Evolutionary conservation across 1,140 invertebrate genomes (phyloP).

Genomic region (Listronotus bonariensis): DNA sequence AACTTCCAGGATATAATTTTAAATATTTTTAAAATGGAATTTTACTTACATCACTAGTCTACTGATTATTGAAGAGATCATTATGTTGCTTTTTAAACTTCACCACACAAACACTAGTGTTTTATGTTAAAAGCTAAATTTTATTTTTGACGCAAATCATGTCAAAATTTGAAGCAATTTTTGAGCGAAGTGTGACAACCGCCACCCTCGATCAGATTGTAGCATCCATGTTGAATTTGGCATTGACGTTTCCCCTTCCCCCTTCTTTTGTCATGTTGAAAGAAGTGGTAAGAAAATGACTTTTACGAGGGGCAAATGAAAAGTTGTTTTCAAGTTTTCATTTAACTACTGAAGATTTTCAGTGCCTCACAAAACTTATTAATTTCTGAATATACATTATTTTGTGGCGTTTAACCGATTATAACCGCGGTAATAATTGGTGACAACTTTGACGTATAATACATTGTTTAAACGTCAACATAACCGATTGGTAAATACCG

Average conservation of each 20-base stretch:
- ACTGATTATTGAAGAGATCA: slow-evolving; percentile 43
- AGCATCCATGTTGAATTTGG: slow-evolving; percentile 10
- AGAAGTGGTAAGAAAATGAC: too few relatives aligned
- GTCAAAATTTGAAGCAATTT: slow-evolving; percentile 10
- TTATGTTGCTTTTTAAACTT: slow-evolving; percentile 12
- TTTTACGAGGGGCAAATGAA: too few relatives aligned
- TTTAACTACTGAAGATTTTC: too few relatives aligned
- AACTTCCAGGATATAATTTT: neutral
- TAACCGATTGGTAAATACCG: too few relatives aligned
- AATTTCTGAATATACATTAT: too few relatives aligned
- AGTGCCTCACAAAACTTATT: too few relatives aligned
- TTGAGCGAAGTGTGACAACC: slow-evolving; percentile 8
- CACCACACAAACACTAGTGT: neutral
- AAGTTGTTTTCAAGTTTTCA: too few relatives aligned
- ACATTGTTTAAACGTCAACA: too few relatives aligned
- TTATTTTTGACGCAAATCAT: slow-evolving; percentile 3
- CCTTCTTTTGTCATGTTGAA: neutral
- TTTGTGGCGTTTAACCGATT: too few relatives aligned
- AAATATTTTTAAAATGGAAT: slow-evolving; percentile 6
- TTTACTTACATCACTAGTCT: slow-evolving; percentile 45
- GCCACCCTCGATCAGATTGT: neutral
- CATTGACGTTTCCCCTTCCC: slow-evolving; percentile 4
- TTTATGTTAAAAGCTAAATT: slow-evolving; percentile 6
- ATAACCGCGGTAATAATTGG: too few relatives aligned
- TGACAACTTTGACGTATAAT: too few relatives aligned